Evolutionary conservation across 2,888 invertebrate genomes (phyloP).

Genomic region (Unio delphinus): DNA sequence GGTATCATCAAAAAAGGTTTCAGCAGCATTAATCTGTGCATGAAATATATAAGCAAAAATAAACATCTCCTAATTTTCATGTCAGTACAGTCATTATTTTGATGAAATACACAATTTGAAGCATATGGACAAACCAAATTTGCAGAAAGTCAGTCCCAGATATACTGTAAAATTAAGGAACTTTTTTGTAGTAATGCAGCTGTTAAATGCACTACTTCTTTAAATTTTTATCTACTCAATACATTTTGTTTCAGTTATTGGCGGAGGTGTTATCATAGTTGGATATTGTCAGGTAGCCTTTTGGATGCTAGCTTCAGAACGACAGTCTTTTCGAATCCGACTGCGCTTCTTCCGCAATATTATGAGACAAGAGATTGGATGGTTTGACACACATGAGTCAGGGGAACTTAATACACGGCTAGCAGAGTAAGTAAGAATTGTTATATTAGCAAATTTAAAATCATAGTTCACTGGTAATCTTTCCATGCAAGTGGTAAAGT

Average conservation of each 20-base stretch:
- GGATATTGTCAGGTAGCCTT: conserved; percentile 68
- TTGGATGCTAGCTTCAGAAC: conserved; percentile 71
- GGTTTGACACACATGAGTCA: conserved; percentile 68
- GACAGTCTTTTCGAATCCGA: conserved; percentile 73
- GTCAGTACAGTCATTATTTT: too few relatives aligned
- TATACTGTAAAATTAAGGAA: too few relatives aligned
- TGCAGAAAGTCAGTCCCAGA: too few relatives aligned
- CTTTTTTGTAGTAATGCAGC: too few relatives aligned
- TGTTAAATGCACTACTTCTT: not conserved
- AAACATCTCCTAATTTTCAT: too few relatives aligned
- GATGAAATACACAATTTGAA: too few relatives aligned
- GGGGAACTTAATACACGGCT: conserved; percentile 67
- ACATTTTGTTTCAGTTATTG: conserved; percentile 51
- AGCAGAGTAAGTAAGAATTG: conserved; percentile 55
- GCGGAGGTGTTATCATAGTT: conserved; percentile 56
- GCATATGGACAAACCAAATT: too few relatives aligned
- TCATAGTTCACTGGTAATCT: too few relatives aligned
- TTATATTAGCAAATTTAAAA: not conserved
- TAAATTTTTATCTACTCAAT: not conserved
- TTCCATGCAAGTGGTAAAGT: too few relatives aligned
- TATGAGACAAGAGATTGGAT: conserved; percentile 67
- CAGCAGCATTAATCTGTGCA: too few relatives aligned
- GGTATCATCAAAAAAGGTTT: too few relatives aligned
- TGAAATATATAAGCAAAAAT: too few relatives aligned
- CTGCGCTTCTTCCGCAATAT: conserved; percentile 70